These are phyloP conservation scores for Regulus satrapa DNA, from an alignment of 2,113 vertebrate species.

Conservation along the genomic window DNA sequence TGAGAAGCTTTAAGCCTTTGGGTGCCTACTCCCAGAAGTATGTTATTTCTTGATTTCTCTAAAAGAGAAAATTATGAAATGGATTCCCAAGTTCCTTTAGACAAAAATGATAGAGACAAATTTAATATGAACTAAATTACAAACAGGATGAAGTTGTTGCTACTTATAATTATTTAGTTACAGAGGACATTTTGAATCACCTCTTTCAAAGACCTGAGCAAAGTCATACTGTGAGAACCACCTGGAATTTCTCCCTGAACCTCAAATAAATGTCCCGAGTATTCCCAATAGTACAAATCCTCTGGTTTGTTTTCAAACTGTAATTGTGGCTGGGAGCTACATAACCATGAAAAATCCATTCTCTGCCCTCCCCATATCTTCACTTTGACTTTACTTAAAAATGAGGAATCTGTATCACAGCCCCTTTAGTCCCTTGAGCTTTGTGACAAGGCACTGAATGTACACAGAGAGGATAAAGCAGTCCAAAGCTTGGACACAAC, in stretches of 20 bases:
- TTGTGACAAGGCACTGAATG: not conserved
- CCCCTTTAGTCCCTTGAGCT: not conserved
- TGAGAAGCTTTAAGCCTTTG: not conserved
- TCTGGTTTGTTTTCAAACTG: not conserved
- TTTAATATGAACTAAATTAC: not conserved
- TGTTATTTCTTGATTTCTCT: not conserved
- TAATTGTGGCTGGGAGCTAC: not conserved
- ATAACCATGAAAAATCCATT: not conserved
- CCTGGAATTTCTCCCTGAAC: not conserved
- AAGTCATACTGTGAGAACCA: not conserved
- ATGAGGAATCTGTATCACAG: not conserved
- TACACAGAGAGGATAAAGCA: not conserved
- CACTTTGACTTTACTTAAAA: not conserved
- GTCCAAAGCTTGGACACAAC: not conserved
- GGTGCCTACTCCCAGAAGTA: not conserved
- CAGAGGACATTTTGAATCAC: not conserved
- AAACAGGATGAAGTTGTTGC: not conserved
- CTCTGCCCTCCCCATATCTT: not conserved
- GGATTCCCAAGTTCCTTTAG: not conserved
- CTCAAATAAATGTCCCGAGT: not conserved
- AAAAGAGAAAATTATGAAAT: not conserved
- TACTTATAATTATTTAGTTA: not conserved
- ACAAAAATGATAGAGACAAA: not conserved
- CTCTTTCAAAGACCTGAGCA: not conserved
- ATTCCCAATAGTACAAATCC: not conserved